Evolutionary conservation across 2,888 invertebrate genomes (phyloP), one percentile per base, ranked within the genome.

Genomic region (Thereva unica): DNA sequence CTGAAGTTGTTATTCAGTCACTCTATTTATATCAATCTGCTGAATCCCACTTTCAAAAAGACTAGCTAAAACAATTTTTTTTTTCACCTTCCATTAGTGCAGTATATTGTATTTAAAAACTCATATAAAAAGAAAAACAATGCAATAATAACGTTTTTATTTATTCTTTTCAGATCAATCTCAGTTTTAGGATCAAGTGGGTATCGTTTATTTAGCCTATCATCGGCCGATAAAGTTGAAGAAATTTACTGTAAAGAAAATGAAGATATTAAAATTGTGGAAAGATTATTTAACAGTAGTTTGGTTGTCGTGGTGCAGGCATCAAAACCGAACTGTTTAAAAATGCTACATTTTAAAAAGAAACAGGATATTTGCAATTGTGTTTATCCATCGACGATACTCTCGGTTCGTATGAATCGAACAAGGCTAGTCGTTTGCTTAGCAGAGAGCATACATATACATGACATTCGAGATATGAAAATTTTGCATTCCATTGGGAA

Each of bases 391-490:
- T 76, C 78, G 68, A 77, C 78, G 52, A 80, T 81, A 2, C 71
- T 80, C 40, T 77, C 78, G 57, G 78, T 81, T 34, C 77, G 77
- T 23, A 78, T 81, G 79, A 81, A 81, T 73, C 80, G 81, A 3
- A 74, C 75, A 40, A 77, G 80, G 1, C 67, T 81, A 65, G 73
- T 81, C 3, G 80, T 79, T 4, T 76, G 80, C 61, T 72, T 72
- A 50, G 76, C 76, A 41, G 77, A 80, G 67, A 78, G 78, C 71
- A 78, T 81, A 72, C 79, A 80, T 71, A 80, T 81, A 65, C 81
- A 81, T 52, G 80, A 81, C 68, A 81, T 81, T 65, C 78, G 78
- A 38, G 79, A 81, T 69, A 81, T 81, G 81, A 78, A 79, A 72
- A 76, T 79, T 50, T 73, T 80, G 69, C 78, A 80, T 70, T 78